A percentile compares a stretch with the other conserved stretches of the same genome.
phyloP scores from a whole-genome alignment of 1,140 invertebrate genomes.

The Ips typographus region DNA sequence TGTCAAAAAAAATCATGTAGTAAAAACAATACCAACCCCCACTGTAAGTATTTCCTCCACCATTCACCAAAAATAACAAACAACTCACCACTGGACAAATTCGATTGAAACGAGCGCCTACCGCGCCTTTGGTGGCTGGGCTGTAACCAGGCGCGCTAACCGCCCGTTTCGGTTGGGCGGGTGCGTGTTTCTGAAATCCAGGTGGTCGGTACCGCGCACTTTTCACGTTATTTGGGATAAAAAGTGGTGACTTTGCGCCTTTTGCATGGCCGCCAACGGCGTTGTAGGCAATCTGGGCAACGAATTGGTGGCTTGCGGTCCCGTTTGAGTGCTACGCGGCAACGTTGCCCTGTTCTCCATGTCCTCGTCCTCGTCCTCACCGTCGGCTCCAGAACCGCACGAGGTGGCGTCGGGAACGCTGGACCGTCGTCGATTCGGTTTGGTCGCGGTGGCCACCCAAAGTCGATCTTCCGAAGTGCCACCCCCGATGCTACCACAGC shows the following conservation, averaged over 20 bases:
- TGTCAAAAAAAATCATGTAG: too few species aligned
- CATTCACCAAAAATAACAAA: slow-evolving; percentile 14
- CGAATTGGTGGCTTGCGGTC: slow-evolving; percentile 69
- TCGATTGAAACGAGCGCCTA: slow-evolving; percentile 58
- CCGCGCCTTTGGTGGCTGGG: slow-evolving; percentile 56
- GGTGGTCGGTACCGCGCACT: slow-evolving; percentile 84
- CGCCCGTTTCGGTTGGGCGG: slow-evolving; percentile 62
- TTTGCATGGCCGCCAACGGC: slow-evolving; percentile 64
- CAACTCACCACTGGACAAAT: slow-evolving; percentile 58
- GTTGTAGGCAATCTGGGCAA: slow-evolving; percentile 70
- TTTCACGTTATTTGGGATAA: slow-evolving; percentile 65
- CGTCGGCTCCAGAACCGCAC: slow-evolving; percentile 63
- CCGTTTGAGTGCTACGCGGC: slow-evolving; percentile 64
- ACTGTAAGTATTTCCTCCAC: not conserved
- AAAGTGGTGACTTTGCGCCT: slow-evolving; percentile 68
- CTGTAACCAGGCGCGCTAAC: slow-evolving; percentile 72
- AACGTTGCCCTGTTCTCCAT: slow-evolving; percentile 61
- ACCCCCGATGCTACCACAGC: slow-evolving; percentile 77
- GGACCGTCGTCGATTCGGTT: slow-evolving; percentile 59
- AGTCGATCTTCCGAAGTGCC: slow-evolving; percentile 61
- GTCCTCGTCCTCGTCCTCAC: slow-evolving; percentile 65
- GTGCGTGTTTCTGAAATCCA: slow-evolving; percentile 63
- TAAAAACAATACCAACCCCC: too few species aligned
- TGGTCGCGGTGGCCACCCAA: slow-evolving; percentile 55
- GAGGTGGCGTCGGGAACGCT: slow-evolving; percentile 70